Evolutionary conservation across 64 coral and sea anemone species (phyloP).

Genomic region (Stichodactyla helianthus): DNA sequence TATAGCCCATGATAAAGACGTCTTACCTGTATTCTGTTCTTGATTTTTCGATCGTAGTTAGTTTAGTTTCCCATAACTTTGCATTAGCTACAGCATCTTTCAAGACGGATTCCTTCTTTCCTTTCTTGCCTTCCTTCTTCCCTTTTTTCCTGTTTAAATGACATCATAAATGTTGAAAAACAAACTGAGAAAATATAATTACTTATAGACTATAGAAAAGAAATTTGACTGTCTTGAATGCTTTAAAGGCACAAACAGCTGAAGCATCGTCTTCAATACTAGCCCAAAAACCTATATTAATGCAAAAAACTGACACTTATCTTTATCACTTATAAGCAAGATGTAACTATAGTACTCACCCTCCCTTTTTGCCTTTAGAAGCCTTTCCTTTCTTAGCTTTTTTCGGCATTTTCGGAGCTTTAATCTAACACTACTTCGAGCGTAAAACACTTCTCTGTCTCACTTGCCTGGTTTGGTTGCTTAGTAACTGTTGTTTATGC

Average conservation of each 20-base stretch:
- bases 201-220: not conserved
- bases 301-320: not conserved
- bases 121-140: slow-evolving; percentile 73
- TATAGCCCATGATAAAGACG: too few species aligned
- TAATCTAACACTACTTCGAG: not conserved
- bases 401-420: slow-evolving; percentile 68
- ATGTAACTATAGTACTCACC: slow-evolving; percentile 26
- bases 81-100: slow-evolving; percentile 98
- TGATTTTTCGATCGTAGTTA: slow-evolving; percentile 76
- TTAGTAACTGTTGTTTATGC: slow-evolving; percentile 48
- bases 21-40: slow-evolving; percentile 80
- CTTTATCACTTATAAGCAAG: not conserved
- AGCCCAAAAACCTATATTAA: not conserved
- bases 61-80: slow-evolving; percentile 91
- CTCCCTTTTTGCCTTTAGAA: slow-evolving; percentile 62
- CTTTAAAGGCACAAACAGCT: not conserved
- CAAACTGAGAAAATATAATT: not conserved
- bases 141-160: slow-evolving; percentile 56
- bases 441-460: not conserved
- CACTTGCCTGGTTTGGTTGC: slow-evolving; percentile 30
- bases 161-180: not conserved
- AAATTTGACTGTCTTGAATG: not conserved
- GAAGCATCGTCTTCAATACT: not conserved
- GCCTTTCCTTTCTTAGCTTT: slow-evolving; percentile 72
- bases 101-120: slow-evolving; percentile 85